phyloP scores from a whole-genome alignment of 2,888 invertebrate species.

The Malacosoma neustria region DNA sequence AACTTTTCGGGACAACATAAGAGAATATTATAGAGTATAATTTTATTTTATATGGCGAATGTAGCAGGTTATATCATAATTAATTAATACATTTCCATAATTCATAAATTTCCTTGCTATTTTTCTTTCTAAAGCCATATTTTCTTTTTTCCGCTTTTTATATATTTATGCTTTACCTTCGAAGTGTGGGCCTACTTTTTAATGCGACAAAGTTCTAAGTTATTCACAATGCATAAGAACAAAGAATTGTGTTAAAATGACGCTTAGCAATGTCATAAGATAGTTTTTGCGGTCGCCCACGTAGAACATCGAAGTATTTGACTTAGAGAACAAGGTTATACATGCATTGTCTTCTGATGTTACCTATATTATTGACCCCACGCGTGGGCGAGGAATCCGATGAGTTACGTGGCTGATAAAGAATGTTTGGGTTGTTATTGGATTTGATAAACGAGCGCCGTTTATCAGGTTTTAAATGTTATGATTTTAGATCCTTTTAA shows the following conservation, averaged over 20 bases:
- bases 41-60: too few relatives aligned
- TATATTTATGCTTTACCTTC: constrained; percentile 14
- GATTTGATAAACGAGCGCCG: constrained; percentile 11
- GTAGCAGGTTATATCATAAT: too few relatives aligned
- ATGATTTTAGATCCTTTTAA: neutral
- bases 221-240: constrained; percentile 8
- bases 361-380: constrained; percentile 42
- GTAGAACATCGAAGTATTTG: constrained; percentile 64
- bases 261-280: constrained; percentile 62
- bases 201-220: constrained; percentile 45
- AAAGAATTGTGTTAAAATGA: constrained; percentile 41
- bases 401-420: constrained; percentile 18
- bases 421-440: constrained; percentile 22
- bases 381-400: constrained; percentile 19
- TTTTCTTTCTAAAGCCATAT: too few relatives aligned
- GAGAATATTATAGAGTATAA: too few relatives aligned
- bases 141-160: neutral
- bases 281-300: constrained; percentile 72
- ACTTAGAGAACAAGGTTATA: constrained; percentile 62
- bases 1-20: too few relatives aligned
- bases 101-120: too few relatives aligned
- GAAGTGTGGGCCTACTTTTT: constrained; percentile 45
- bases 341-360: constrained; percentile 60
- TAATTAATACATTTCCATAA: too few relatives aligned
- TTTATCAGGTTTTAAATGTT: constrained; percentile 6